Conservation (phyloP, 2,797 vertebrate species). For the Microhierax caerulescens region DNA sequence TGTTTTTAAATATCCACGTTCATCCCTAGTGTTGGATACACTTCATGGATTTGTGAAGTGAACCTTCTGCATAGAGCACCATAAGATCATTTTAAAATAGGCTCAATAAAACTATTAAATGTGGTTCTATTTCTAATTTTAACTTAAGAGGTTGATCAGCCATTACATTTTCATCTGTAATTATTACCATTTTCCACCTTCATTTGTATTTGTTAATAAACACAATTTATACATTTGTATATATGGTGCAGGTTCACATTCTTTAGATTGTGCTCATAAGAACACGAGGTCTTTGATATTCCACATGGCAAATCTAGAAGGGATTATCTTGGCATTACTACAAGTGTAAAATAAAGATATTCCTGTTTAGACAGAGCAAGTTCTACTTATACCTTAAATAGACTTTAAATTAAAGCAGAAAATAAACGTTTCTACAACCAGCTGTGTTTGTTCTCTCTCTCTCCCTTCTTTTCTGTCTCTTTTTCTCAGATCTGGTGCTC, state of each 20-base stretch:
- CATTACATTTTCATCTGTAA: neutral
- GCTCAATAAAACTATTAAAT: neutral
- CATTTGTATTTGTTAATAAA: neutral
- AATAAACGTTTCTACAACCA: neutral
- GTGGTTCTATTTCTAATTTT: neutral
- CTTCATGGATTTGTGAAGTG: slow-evolving; percentile 2
- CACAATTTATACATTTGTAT: neutral
- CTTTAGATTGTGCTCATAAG: neutral
- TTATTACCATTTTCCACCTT: neutral
- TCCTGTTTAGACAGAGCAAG: slow-evolving; percentile 7
- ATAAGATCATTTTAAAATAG: neutral
- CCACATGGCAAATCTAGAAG: neutral
- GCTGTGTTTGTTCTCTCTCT: slow-evolving; percentile 1
- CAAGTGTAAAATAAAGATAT: slow-evolving; percentile 14
- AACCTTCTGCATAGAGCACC: neutral
- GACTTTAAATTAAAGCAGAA: slow-evolving; percentile 22
- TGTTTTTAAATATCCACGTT: slow-evolving; percentile 3
- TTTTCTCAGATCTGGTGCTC: slow-evolving; percentile 11
- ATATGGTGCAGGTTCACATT: neutral
- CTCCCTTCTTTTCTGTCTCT: neutral
- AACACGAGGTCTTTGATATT: neutral
- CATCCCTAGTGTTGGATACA: neutral
- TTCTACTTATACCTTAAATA: slow-evolving; percentile 19
- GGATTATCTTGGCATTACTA: neutral
- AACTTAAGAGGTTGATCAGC: neutral